phyloP scores from a whole-genome alignment of 2,113 vertebrate species.

The Ptychochromis oligacanthus region DNA sequence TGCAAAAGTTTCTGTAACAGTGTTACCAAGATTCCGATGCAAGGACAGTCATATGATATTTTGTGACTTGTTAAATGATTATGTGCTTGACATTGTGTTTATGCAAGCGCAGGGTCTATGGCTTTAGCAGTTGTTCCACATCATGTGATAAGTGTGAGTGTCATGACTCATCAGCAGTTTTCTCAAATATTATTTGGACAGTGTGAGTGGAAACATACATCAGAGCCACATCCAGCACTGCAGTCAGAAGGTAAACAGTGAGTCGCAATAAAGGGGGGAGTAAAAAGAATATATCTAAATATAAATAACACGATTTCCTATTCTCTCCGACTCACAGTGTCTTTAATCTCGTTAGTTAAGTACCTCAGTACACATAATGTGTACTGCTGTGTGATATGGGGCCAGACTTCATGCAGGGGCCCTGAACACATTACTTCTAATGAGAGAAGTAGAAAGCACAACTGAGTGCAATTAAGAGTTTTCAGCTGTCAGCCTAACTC shows the following conservation, averaged over 20 bases:
- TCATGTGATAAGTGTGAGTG: slow-evolving; percentile 29
- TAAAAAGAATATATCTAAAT: slow-evolving; percentile 10
- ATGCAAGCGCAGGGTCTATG: slow-evolving; percentile 23
- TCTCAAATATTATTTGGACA: neutral
- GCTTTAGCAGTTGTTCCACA: slow-evolving; percentile 41
- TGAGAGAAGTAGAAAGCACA: slow-evolving; percentile 38
- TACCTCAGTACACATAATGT: slow-evolving; percentile 17
- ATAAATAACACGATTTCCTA: slow-evolving; percentile 17
- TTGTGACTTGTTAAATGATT: slow-evolving; percentile 41
- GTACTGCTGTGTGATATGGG: slow-evolving; percentile 1
- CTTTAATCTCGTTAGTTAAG: slow-evolving; percentile 28
- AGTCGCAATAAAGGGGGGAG: neutral
- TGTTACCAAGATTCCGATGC: slow-evolving; percentile 35
- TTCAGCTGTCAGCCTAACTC: slow-evolving; percentile 59
- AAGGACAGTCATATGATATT: slow-evolving; percentile 51
- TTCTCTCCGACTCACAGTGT: neutral
- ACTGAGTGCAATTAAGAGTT: slow-evolving; percentile 51
- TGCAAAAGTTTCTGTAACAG: slow-evolving; percentile 30
- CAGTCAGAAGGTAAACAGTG: neutral
- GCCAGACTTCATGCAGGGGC: slow-evolving; percentile 26
- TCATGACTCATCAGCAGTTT: neutral
- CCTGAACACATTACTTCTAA: slow-evolving; percentile 48
- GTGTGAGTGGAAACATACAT: slow-evolving; percentile 7
- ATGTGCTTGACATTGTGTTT: slow-evolving; percentile 51
- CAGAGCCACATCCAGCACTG: neutral